Conservation (phyloP, 2,113 vertebrate species). For the Galeopterus variegatus region DNA sequence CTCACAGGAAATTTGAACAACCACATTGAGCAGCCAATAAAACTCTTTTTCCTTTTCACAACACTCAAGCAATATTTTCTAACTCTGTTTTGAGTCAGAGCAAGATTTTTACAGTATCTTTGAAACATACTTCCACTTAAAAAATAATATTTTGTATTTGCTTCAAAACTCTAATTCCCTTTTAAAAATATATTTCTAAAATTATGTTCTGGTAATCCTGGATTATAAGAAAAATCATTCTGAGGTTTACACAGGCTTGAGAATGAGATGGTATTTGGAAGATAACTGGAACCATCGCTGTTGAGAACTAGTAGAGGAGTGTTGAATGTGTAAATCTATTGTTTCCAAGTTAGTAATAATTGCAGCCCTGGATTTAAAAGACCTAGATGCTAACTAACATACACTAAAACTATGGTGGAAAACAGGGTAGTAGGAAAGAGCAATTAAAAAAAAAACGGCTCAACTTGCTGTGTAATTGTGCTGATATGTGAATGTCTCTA, state of each 20-base stretch:
- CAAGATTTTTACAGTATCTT: constrained; percentile 44
- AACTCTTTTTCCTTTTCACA: constrained; percentile 44
- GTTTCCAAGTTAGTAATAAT: neutral
- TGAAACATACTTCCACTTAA: neutral
- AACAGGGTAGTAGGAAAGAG: neutral
- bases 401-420: neutral
- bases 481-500: neutral
- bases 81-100: constrained; percentile 60
- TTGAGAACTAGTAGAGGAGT: neutral
- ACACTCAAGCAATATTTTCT: constrained; percentile 5
- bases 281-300: neutral
- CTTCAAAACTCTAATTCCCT: constrained; percentile 23
- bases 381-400: neutral
- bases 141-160: neutral
- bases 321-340: neutral
- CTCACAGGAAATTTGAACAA: constrained; percentile 55
- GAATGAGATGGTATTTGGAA: neutral
- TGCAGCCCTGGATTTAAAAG: neutral
- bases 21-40: constrained; percentile 45
- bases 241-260: neutral
- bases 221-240: neutral
- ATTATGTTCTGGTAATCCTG: neutral
- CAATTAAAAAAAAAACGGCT: neutral
- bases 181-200: constrained; percentile 54
- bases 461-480: neutral